Base-by-base conservation (phyloP, 2,113 vertebrate genomes). In the Naja naja region DNA sequence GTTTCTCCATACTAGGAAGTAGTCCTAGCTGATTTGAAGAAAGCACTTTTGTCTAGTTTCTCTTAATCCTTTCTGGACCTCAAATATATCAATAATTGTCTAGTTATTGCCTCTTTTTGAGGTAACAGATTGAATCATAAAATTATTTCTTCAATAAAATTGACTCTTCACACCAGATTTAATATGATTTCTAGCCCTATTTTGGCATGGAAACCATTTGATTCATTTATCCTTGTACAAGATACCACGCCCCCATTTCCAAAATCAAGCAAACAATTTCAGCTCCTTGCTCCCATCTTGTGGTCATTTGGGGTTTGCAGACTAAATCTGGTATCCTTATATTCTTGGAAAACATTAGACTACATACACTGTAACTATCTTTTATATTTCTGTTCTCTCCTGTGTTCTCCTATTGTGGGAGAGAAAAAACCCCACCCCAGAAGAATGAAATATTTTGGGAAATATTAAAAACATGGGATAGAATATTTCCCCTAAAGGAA, bases 201-300 rank as follows among this genome's bases (percentile, higher is more conserved):
- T 74, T 74, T 74, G n/a, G n/a, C 16, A 39, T 39, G 69, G n/a
- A 39, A 18, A 74, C 16, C n/a, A 20, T 81, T n/a, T 81, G 69
- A 39, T 81, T 20, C 69, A 39, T 81, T 39, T 81, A 18, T 39
- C n/a, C n/a, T 74, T 74, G 16, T 39, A 81, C 69, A 81, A 81
- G 5, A 8, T 1, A 39, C 20, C 16, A 0, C 64, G 12, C 22
- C n/a, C n/a, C n/a, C 9, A 16, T n/a, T 34, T n/a, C 1, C 1
- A 81, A 81, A 81, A 39, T 39, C 69, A 74, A 81, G 6, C n/a
- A 74, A 74, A 81, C 64, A 18, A 81, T 81, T 39, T 39, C 69
- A 39, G 34, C 69, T 81, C 5, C 34, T 74, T 81, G n/a, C 34
- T 81, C 69, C 69, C 34, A 39, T 20, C 16, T 39, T 20, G 2